Percentiles rank a stretch among this genome's conserved stretches.
phyloP scores from a whole-genome alignment of 2,797 vertebrate species.

The Huso huso region DNA sequence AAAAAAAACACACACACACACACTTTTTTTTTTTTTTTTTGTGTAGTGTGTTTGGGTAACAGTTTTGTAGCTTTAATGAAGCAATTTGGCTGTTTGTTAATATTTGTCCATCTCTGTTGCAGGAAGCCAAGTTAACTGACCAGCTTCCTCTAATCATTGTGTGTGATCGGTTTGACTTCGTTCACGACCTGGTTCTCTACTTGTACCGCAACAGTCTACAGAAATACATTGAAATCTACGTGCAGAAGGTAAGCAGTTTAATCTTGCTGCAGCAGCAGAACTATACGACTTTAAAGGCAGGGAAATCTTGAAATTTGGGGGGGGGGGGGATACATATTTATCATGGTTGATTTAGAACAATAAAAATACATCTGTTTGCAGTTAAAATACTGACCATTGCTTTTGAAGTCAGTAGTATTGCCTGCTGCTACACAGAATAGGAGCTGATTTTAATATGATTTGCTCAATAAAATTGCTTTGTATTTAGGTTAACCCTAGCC shows the following conservation, averaged over 20 bases:
- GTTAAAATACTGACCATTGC: too few species aligned
- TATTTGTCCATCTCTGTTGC: conserved; percentile 2
- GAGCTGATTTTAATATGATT: too few species aligned
- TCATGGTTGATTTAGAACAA: too few species aligned
- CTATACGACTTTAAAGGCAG: neutral
- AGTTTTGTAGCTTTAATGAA: neutral
- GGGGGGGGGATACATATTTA: too few species aligned
- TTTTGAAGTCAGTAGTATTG: too few species aligned
- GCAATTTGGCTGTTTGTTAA: neutral
- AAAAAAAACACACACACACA: too few species aligned
- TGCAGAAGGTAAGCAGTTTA: conserved; percentile 75
- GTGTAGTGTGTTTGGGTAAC: conserved; percentile 44
- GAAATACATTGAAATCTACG: conserved; percentile 93
- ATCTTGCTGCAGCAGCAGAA: neutral
- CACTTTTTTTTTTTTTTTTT: too few species aligned
- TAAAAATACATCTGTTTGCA: too few species aligned
- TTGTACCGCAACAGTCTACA: conserved; percentile 88
- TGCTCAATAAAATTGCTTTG: neutral
- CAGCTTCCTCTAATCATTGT: conserved; percentile 94
- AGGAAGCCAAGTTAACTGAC: conserved; percentile 93
- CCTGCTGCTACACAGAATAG: too few species aligned
- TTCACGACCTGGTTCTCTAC: conserved; percentile 87
- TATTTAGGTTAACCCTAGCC: conserved; percentile 83
- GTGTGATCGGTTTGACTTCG: conserved; percentile 89
- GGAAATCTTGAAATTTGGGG: too few species aligned